Base-by-base conservation (phyloP, 2,113 vertebrate genomes). In the Equus quagga region DNA sequence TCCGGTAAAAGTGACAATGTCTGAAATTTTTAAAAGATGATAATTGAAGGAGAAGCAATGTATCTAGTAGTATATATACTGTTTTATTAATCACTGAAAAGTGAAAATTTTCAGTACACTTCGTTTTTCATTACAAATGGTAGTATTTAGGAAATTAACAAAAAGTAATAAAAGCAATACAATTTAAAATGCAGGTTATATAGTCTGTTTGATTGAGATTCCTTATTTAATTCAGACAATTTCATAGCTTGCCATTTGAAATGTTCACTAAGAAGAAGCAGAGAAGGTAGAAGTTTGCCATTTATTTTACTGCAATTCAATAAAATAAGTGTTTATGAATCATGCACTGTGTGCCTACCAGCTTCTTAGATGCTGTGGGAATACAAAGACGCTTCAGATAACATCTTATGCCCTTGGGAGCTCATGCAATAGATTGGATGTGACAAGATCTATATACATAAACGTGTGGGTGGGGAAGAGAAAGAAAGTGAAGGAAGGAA, bases 271-370 rank as follows among this genome's bases (percentile, higher is more conserved):
- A 28, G 17, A 78, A 89, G n/a, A 10, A 81, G n/a, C 41, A 81
- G 31, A 64, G 54, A 82, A 82, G 60, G 26, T 3, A 86, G 62
- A 89, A 11, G 14, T 62, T 76, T 64, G 64, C 26, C 69, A 65
- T 90, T 95, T 86, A 60, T 67, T 97, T 95, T 62, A 81, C 31
- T 67, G 62, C 26, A 78, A 46, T 69, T 93, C 36, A 69, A 54
- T 80, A 18, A 36, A 67, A 11, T 58, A 84, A 62, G 41, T 92
- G 49, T 64, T 91, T 75, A 83, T 18, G 54, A 44, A 65, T 54
- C 82, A 83, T 2, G 11, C 15, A 76, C 11, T 56, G 6, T 19
- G 17, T 51, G 44, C 11, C 58, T 62, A 58, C 15, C 69, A 64
- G 44, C 65, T 67, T 83, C n/a, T 69, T 44, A 82, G 64, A 76